phyloP scores from a whole-genome alignment of 2,113 vertebrate genomes.

The Miniopterus natalensis region DNA sequence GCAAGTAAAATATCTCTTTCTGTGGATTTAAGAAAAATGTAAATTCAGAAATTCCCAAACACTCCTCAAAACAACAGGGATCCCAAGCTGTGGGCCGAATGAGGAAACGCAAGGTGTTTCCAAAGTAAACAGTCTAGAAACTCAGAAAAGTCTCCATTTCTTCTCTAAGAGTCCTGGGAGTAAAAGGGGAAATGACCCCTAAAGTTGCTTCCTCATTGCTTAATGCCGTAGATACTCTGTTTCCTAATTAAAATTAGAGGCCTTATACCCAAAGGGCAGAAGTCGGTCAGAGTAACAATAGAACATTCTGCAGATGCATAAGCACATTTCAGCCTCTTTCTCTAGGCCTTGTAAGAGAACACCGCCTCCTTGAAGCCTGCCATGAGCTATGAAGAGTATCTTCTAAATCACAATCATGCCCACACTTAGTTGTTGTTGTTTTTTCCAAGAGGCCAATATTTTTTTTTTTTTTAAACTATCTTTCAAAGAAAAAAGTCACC shows the following conservation, averaged over 20 bases:
- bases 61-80: constrained; percentile 52
- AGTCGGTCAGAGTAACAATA: not conserved
- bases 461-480: constrained; percentile 54
- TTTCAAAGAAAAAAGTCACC: constrained; percentile 29
- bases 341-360: not conserved
- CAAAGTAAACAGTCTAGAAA: not conserved
- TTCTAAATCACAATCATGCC: constrained; percentile 47
- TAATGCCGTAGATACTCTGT: not conserved
- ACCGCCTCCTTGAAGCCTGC: constrained; percentile 6
- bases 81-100: constrained; percentile 32
- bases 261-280: not conserved
- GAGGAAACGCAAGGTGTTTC: constrained; percentile 35
- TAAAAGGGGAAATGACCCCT: not conserved
- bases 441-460: constrained; percentile 11
- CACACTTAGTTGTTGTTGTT: not conserved
- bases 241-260: constrained; percentile 3
- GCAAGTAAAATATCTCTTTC: not conserved
- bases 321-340: not conserved
- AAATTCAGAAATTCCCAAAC: constrained; percentile 46
- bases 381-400: not conserved
- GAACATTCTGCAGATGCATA: not conserved
- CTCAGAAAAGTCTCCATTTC: constrained; percentile 7
- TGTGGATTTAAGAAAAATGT: not conserved
- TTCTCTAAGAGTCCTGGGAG: not conserved
- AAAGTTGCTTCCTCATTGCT: not conserved